phyloP scores from a whole-genome alignment of 2,113 vertebrate species.

The Caretta caretta region DNA sequence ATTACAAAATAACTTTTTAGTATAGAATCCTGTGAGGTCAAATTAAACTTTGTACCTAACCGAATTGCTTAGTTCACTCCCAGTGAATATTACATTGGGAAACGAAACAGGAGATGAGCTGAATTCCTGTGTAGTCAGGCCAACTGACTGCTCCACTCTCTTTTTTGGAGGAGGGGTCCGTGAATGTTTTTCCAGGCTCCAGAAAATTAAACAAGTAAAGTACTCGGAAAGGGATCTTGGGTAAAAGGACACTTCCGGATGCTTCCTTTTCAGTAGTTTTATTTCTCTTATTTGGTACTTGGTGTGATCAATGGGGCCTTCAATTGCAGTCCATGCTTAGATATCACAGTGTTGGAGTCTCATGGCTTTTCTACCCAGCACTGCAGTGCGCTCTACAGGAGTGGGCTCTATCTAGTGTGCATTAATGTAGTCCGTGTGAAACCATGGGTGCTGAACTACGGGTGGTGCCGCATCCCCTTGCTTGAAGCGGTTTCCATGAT shows the following conservation, averaged over 20 bases:
- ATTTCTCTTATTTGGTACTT: background rate
- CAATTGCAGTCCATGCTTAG: background rate
- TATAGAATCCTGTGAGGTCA: background rate
- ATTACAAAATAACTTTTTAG: background rate
- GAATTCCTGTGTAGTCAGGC: background rate
- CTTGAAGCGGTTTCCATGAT: no score
- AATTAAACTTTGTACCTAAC: background rate
- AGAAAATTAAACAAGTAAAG: background rate
- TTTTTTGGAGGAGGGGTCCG: background rate
- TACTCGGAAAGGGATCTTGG: background rate
- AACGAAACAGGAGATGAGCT: background rate
- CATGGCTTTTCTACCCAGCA: background rate
- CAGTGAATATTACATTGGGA: background rate
- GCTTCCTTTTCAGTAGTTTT: background rate
- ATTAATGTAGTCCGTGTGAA: background rate
- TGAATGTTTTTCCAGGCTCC: background rate
- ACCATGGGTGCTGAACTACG: no score
- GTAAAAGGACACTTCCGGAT: background rate
- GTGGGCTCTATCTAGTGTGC: background rate
- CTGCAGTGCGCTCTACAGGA: background rate
- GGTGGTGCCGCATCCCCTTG: no score
- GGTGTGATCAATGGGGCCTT: background rate
- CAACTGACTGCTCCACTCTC: background rate
- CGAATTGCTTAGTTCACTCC: background rate
- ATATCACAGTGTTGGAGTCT: background rate